Evolutionary conservation across 2,888 invertebrate genomes (phyloP).

Genomic region (Diplazon laetatorius): DNA sequence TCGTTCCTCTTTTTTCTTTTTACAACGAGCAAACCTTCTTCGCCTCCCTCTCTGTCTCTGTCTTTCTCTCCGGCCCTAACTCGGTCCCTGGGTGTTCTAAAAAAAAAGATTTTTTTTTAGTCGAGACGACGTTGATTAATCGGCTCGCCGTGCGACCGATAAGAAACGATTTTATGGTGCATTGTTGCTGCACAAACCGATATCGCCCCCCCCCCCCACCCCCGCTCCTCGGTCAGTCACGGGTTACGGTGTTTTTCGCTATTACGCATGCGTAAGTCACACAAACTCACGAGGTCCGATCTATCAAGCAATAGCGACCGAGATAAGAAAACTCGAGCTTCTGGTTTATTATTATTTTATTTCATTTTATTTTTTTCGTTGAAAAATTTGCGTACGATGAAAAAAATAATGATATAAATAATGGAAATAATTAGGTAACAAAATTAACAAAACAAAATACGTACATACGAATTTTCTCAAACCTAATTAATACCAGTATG

Average conservation of each 20-base stretch:
- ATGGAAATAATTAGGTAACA: too few relatives aligned
- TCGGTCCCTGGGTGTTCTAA: too few relatives aligned
- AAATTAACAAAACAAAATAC: too few relatives aligned
- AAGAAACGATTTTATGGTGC: conserved; percentile 63
- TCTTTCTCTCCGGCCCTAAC: not conserved
- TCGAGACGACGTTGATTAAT: conserved; percentile 59
- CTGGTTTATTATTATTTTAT: not conserved
- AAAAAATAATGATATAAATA: too few relatives aligned
- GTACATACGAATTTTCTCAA: too few relatives aligned
- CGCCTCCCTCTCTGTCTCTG: not conserved
- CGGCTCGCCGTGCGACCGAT: conserved; percentile 45
- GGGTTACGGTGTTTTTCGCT: conserved; percentile 29
- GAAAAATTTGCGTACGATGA: not conserved
- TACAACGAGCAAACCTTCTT: not conserved
- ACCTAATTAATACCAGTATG: too few relatives aligned
- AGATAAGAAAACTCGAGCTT: not conserved
- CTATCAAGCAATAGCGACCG: conserved; percentile 5
- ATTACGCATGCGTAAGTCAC: not conserved
- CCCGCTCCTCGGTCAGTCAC: not conserved
- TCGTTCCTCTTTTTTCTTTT: too few relatives aligned
- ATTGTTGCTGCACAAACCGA: conserved; percentile 57
- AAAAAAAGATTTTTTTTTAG: conserved; percentile 1
- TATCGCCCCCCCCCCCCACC: too few relatives aligned
- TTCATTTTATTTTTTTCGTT: too few relatives aligned
- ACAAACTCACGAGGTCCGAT: conserved; percentile 6